Percentiles rank a stretch among this genome's conserved stretches.
Conservation (phyloP, 1,140 invertebrate genomes). For the Triops cancriformis region DNA sequence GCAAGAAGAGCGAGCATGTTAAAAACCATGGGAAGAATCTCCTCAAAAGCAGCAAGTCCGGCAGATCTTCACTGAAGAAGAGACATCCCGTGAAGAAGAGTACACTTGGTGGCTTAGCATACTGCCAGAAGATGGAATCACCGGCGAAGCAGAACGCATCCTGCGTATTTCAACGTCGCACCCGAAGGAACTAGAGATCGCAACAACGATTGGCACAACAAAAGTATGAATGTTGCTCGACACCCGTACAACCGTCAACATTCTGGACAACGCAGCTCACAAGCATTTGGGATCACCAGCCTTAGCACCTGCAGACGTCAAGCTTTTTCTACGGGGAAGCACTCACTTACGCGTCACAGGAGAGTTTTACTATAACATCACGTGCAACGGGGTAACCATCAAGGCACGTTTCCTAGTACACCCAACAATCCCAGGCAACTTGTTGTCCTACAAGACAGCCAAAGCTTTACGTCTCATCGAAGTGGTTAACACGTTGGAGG, state of each 20-base stretch:
- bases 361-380: not conserved
- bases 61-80: not conserved
- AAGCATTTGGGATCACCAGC: not conserved
- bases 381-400: not conserved
- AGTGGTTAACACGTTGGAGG: not conserved
- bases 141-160: not conserved
- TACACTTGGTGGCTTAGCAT: not conserved
- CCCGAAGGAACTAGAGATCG: not conserved
- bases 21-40: not conserved
- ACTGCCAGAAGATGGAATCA: not conserved
- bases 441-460: not conserved
- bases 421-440: not conserved
- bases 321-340: not conserved
- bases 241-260: not conserved
- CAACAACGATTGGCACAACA: not conserved
- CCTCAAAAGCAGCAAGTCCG: not conserved
- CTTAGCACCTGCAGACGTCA: not conserved
- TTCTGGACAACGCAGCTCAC: not conserved
- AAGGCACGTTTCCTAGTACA: not conserved
- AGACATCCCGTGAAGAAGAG: not conserved
- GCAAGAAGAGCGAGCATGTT: not conserved
- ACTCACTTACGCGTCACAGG: not conserved
- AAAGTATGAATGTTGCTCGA: not conserved
- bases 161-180: not conserved
- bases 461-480: not conserved